phyloP scores from a whole-genome alignment of 2,888 invertebrate species.

The Agelastica alni region DNA sequence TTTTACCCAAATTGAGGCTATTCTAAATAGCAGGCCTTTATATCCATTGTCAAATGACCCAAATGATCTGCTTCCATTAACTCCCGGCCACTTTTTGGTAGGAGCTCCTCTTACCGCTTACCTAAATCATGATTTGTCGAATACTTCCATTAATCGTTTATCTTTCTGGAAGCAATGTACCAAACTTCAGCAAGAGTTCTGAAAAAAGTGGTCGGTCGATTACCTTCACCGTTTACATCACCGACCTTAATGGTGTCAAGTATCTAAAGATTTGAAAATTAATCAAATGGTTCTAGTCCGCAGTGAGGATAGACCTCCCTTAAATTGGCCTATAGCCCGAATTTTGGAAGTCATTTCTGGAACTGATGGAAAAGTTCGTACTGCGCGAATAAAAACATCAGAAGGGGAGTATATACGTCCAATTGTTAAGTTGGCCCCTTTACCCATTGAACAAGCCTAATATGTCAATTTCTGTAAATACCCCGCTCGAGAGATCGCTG shows the following conservation, averaged over 20 bases:
- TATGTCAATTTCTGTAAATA: too few relatives aligned
- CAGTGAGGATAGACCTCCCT: neutral
- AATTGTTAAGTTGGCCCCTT: neutral
- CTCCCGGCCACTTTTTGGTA: too few relatives aligned
- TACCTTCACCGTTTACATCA: neutral
- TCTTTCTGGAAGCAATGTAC: neutral
- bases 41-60: neutral
- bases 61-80: neutral
- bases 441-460: too few relatives aligned
- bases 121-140: too few relatives aligned
- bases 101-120: too few relatives aligned
- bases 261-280: neutral
- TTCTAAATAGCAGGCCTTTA: neutral
- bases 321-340: neutral
- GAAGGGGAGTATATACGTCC: neutral
- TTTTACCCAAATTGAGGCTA: neutral
- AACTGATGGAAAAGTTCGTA: neutral
- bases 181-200: neutral
- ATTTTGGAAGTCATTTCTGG: neutral
- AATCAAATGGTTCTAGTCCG: neutral
- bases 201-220: neutral
- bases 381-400: neutral
- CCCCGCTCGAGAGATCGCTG: too few relatives aligned
- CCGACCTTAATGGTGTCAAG: neutral
- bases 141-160: too few relatives aligned